Percentiles rank a stretch among this genome's conserved stretches.
Conservation (phyloP, 2,797 vertebrate genomes). For the Galagoides demidoff region DNA sequence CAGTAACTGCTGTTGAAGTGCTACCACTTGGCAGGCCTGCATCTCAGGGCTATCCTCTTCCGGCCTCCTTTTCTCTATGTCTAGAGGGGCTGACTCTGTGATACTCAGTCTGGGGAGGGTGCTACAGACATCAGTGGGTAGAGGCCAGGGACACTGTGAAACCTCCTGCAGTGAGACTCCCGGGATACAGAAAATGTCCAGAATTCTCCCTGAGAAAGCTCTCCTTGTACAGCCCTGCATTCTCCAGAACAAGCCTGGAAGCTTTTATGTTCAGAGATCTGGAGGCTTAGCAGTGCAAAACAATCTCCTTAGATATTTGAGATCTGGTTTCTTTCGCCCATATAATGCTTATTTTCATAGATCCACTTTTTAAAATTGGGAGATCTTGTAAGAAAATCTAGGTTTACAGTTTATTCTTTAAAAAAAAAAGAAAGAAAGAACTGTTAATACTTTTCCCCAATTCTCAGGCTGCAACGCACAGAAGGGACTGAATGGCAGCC, state of each 20-base stretch:
- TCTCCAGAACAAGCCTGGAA: neutral
- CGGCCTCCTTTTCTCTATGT: neutral
- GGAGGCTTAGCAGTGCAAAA: neutral
- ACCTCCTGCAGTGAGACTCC: neutral
- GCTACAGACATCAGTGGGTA: neutral
- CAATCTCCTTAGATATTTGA: neutral
- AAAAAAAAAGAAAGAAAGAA: neutral
- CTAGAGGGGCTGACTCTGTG: neutral
- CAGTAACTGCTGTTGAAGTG: neutral
- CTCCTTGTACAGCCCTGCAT: neutral
- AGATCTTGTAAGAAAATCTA: conserved; percentile 18
- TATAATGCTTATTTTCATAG: neutral
- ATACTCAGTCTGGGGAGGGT: neutral
- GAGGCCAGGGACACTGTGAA: neutral
- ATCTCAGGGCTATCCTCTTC: neutral
- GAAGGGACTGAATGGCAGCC: neutral
- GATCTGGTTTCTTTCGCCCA: neutral
- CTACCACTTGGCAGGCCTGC: neutral
- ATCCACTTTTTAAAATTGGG: neutral
- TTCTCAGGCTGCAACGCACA: too few relatives aligned
- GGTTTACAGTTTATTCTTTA: neutral
- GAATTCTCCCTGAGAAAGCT: neutral
- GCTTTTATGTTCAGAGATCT: neutral
- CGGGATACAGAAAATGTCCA: neutral
- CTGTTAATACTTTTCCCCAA: neutral